Percentiles rank a stretch among this genome's conserved stretches.
These are phyloP conservation scores for Lasioglossum zephyrum DNA, from an alignment of 2,888 invertebrate genomes.

Conservation along the genomic window DNA sequence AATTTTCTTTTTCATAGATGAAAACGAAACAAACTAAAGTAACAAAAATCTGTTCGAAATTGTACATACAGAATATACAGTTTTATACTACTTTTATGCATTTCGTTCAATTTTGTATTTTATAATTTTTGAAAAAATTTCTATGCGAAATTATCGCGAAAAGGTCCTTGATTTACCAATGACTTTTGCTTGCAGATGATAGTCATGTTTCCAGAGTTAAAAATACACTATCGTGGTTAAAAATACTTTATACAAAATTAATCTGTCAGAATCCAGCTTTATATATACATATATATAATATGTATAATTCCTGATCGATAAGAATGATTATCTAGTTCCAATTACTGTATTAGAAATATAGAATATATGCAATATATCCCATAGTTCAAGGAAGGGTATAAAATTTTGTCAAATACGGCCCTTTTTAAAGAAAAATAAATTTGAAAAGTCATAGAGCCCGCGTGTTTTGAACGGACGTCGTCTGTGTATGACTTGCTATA, in stretches of 20 bases:
- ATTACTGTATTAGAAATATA: not conserved
- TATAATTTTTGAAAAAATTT: not conserved
- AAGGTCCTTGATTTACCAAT: not conserved
- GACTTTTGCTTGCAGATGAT: not conserved
- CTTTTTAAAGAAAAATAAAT: not conserved
- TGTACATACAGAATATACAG: not conserved
- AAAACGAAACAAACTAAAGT: not conserved
- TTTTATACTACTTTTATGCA: not conserved
- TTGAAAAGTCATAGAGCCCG: constrained; percentile 1
- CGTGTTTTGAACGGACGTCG: not conserved
- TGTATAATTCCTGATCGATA: not conserved
- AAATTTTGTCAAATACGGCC: not conserved
- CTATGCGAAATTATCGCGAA: not conserved
- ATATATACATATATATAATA: not conserved
- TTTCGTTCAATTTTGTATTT: not conserved
- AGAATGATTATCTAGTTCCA: not conserved
- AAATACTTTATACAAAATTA: not conserved
- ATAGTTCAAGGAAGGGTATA: not conserved
- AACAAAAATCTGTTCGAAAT: not conserved
- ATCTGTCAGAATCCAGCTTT: not conserved
- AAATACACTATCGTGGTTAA: not conserved
- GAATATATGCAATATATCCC: not conserved
- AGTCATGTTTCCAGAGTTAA: not conserved
- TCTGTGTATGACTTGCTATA: not conserved
- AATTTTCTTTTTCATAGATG: not conserved